phyloP scores from a whole-genome alignment of 2,113 vertebrate genomes.

The Chauna torquata region DNA sequence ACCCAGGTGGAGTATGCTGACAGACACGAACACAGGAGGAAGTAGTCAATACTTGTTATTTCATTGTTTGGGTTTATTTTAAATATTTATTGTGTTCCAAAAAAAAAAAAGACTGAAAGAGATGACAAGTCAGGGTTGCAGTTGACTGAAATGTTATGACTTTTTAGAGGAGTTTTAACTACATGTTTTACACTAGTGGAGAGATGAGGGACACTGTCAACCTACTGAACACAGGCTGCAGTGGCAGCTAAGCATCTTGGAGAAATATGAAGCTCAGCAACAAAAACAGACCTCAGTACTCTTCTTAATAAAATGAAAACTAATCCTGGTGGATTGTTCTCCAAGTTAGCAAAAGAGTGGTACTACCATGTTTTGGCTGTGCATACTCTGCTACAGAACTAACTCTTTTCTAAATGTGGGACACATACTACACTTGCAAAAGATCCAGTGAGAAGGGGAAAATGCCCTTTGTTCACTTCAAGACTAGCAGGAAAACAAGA shows the following conservation, averaged over 20 bases:
- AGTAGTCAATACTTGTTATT: neutral
- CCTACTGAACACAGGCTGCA: neutral
- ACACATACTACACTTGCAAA: neutral
- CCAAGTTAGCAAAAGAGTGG: neutral
- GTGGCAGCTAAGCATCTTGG: neutral
- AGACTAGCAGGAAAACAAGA: neutral
- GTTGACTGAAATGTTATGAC: neutral
- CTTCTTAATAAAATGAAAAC: neutral
- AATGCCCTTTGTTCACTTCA: neutral
- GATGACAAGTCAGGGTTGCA: neutral
- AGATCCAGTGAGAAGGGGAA: neutral
- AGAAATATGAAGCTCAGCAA: neutral
- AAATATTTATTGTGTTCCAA: neutral
- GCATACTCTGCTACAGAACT: neutral
- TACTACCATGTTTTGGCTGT: neutral
- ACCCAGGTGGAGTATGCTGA: fast-evolving
- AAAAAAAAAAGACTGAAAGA: neutral
- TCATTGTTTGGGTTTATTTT: neutral
- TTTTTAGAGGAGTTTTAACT: neutral
- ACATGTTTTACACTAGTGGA: fast-evolving
- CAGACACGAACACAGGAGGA: neutral
- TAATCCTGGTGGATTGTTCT: neutral
- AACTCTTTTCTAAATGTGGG: neutral
- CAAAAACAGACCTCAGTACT: neutral
- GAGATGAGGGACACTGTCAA: neutral